These are phyloP conservation scores for Zaprionus vittiger DNA, from an alignment of 1,140 invertebrate genomes.

Conservation along the genomic window DNA sequence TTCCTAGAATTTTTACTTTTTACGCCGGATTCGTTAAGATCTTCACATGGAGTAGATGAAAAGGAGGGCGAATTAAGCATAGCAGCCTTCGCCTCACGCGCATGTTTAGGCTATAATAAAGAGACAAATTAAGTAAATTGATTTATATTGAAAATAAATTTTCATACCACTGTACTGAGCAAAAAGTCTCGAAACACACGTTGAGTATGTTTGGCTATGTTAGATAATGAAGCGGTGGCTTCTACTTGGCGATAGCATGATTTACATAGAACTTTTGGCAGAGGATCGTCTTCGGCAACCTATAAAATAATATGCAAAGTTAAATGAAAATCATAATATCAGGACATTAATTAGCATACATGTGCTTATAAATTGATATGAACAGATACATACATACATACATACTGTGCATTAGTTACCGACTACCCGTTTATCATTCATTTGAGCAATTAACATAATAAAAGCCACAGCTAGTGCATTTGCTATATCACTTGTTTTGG, in stretches of 20 bases:
- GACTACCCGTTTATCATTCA: not conserved
- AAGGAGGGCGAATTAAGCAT: conserved; percentile 13
- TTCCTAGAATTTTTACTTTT: conserved; percentile 4
- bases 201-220: conserved; percentile 79
- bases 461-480: not conserved
- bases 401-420: not conserved
- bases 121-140: not conserved
- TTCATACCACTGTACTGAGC: conserved; percentile 68
- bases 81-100: conserved; percentile 43
- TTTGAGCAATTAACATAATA: not conserved
- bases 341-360: not conserved
- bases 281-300: conserved; percentile 70
- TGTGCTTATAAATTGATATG: not conserved
- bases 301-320: conserved; percentile 25
- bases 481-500: not conserved
- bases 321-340: not conserved
- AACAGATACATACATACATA: not conserved
- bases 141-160: not conserved
- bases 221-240: conserved; percentile 76
- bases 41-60: not conserved
- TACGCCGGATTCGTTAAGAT: conserved; percentile 8
- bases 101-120: conserved; percentile 56
- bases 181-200: conserved; percentile 73
- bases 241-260: conserved; percentile 79
- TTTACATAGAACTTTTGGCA: conserved; percentile 79